Evolutionary conservation across 2,113 vertebrate genomes (phyloP).

Genomic region (Cryptomyrus ogoouensis): DNA sequence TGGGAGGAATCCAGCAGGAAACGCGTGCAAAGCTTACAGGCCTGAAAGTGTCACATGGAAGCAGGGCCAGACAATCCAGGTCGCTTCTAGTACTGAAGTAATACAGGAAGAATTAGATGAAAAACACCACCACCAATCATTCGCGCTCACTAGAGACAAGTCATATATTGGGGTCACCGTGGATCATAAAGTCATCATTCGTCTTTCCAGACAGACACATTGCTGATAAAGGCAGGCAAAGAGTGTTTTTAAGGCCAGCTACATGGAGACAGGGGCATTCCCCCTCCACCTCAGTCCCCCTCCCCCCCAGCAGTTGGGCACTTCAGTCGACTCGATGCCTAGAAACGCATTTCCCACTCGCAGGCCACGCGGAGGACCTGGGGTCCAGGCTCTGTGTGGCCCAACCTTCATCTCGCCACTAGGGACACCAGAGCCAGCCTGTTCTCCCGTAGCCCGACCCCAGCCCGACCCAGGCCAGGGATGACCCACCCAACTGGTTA

Average conservation of each 20-base stretch:
- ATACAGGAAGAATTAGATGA: neutral
- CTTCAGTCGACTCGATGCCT: slow-evolving; percentile 2
- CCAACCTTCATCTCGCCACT: neutral
- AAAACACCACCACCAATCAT: neutral
- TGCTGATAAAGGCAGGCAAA: neutral
- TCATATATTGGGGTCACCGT: neutral
- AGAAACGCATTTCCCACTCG: neutral
- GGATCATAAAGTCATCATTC: too few relatives aligned
- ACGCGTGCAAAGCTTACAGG: neutral
- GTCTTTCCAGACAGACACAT: neutral
- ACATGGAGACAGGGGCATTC: neutral
- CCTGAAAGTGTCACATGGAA: neutral
- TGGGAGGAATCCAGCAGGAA: neutral
- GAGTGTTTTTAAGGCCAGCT: neutral
- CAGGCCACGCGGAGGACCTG: neutral
- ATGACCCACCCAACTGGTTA: neutral
- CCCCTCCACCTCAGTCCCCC: too few relatives aligned
- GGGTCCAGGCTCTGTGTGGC: neutral
- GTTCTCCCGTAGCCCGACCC: neutral
- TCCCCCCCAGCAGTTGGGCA: too few relatives aligned
- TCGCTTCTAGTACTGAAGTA: neutral
- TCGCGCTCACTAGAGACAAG: neutral
- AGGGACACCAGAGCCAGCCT: neutral
- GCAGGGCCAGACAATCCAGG: neutral
- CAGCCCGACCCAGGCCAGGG: neutral